These are phyloP conservation scores for Pseudobourletiella spinata DNA, from an alignment of 1,140 invertebrate genomes.

Conservation along the genomic window DNA sequence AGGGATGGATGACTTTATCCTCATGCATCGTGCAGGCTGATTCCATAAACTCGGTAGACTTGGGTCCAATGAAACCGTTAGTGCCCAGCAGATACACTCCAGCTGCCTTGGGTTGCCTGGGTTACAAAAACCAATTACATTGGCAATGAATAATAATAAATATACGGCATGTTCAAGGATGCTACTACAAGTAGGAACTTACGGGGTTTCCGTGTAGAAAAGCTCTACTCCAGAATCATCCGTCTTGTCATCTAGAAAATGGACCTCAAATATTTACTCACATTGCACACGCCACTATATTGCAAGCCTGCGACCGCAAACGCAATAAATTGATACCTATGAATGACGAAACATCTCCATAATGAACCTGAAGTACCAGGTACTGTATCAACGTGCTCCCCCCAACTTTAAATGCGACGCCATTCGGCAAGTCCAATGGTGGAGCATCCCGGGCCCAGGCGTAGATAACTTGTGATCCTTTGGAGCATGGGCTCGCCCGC, in stretches of 20 bases:
- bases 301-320: too few species aligned
- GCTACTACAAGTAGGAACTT: slow-evolving; percentile 42
- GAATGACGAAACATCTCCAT: slow-evolving; percentile 64
- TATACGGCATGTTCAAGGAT: not conserved
- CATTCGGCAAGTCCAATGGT: slow-evolving; percentile 67
- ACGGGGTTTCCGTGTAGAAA: slow-evolving; percentile 64
- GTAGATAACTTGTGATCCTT: slow-evolving; percentile 72
- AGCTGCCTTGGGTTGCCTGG: slow-evolving; percentile 45
- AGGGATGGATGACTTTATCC: slow-evolving; percentile 78
- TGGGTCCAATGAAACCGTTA: slow-evolving; percentile 61
- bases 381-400: slow-evolving; percentile 62
- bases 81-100: slow-evolving; percentile 81
- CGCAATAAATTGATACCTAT: too few species aligned
- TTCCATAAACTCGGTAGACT: slow-evolving; percentile 72
- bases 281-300: too few species aligned
- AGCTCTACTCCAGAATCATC: slow-evolving; percentile 75
- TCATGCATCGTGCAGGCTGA: slow-evolving; percentile 70
- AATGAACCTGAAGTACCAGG: slow-evolving; percentile 88
- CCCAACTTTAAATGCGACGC: slow-evolving; percentile 72
- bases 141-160: not conserved
- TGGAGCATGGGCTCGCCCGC: slow-evolving; percentile 56
- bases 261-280: too few species aligned
- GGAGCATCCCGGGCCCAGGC: slow-evolving; percentile 96
- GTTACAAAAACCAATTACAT: not conserved
- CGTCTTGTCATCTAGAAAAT: slow-evolving; percentile 55